Evolutionary conservation across 2,113 vertebrate genomes (phyloP).

Genomic region (Labeo catla): DNA sequence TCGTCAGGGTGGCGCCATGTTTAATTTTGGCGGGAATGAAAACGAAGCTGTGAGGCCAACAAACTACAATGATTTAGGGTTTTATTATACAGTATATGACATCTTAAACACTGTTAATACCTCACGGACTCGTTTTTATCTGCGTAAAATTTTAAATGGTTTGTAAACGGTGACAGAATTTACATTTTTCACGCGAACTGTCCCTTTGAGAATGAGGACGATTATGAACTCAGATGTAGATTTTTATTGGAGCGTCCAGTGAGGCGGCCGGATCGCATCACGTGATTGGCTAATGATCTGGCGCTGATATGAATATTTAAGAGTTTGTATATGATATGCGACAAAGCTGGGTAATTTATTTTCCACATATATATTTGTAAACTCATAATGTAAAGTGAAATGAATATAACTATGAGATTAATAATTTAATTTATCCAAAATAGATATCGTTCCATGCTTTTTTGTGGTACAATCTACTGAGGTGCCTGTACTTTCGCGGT

Average conservation of each 20-base stretch:
- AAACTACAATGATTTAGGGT: neutral
- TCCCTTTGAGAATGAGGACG: slow-evolving; percentile 7
- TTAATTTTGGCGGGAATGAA: neutral
- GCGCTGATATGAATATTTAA: slow-evolving; percentile 30
- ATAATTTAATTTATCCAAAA: slow-evolving; percentile 6
- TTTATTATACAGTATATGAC: neutral
- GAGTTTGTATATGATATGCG: slow-evolving; percentile 39
- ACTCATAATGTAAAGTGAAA: slow-evolving; percentile 43
- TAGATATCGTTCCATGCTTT: slow-evolving; percentile 34
- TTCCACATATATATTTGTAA: slow-evolving; percentile 40
- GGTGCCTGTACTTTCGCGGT: slow-evolving; percentile 39
- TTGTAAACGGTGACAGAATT: neutral
- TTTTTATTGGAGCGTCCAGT: slow-evolving; percentile 17
- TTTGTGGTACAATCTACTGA: slow-evolving; percentile 41
- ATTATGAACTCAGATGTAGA: slow-evolving; percentile 16
- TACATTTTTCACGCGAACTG: neutral
- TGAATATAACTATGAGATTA: slow-evolving; percentile 21
- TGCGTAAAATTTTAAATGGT: neutral
- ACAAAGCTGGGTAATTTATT: slow-evolving; percentile 48
- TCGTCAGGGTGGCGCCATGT: too few species aligned
- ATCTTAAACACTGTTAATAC: neutral
- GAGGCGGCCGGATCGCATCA: slow-evolving; percentile 38
- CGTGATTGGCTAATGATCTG: slow-evolving; percentile 48
- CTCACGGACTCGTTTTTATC: neutral
- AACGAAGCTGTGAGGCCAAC: neutral